A percentile compares a stretch with the other conserved stretches of the same genome.
Evolutionary conservation across 2,113 vertebrate species (phyloP).

Genomic region (Microtus ochrogaster): DNA sequence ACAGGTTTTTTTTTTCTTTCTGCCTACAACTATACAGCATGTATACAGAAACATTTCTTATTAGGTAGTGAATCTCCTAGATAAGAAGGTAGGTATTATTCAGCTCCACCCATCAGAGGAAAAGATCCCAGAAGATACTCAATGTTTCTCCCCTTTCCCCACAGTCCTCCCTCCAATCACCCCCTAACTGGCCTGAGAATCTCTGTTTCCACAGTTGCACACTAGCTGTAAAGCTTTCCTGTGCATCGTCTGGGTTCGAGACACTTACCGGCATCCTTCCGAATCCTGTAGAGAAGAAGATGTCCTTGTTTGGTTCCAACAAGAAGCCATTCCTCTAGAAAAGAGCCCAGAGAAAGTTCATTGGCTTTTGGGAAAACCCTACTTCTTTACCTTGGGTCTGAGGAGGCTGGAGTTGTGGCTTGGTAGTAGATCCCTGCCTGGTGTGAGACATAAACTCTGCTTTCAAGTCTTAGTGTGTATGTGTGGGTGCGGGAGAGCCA

Average conservation of each 20-base stretch:
- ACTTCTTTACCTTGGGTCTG: not conserved
- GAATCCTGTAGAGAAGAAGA: constrained; percentile 96
- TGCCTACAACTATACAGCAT: not conserved
- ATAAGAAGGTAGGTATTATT: not conserved
- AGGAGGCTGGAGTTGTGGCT: not conserved
- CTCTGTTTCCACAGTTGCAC: not conserved
- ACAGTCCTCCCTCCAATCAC: not conserved
- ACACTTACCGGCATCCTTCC: constrained; percentile 92
- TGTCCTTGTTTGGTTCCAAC: constrained; percentile 99
- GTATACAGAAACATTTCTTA: not conserved
- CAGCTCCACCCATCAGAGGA: not conserved
- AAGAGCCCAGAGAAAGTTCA: not conserved
- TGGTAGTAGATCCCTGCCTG: not conserved
- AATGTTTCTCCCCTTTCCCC: not conserved
- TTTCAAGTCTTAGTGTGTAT: not conserved
- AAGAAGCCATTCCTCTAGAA: constrained; percentile 96
- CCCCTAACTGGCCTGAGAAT: not conserved
- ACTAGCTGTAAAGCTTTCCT: not conserved
- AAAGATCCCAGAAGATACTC: not conserved
- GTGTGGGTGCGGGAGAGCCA: fast-evolving
- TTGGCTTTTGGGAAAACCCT: constrained; percentile 19
- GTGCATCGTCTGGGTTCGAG: not conserved
- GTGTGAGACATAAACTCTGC: not conserved
- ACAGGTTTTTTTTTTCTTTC: not conserved
- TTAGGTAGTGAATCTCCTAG: not conserved